A percentile compares a stretch with the other conserved stretches of the same genome.
phyloP scores from a whole-genome alignment of 1,140 invertebrate genomes.

The Globodera rostochiensis region DNA sequence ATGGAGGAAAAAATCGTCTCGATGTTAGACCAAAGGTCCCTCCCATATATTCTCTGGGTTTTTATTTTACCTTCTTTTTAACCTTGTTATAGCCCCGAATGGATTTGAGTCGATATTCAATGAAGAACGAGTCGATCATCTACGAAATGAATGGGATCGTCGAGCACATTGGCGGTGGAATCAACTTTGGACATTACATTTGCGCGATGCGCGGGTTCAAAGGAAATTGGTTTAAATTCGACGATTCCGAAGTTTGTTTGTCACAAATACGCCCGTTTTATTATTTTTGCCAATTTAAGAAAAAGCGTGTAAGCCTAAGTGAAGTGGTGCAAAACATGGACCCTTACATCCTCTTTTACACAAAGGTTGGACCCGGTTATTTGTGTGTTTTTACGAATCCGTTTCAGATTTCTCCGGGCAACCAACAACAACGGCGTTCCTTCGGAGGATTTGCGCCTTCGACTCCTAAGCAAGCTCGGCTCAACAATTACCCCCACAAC shows the following conservation, averaged over 20 bases:
- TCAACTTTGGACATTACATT: conserved; percentile 42
- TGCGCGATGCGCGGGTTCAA: conserved; percentile 42
- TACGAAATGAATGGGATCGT: conserved; percentile 40
- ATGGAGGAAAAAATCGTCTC: conserved; percentile 42
- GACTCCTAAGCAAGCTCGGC: conserved; percentile 9
- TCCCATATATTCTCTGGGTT: too few species aligned
- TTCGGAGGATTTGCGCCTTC: conserved; percentile 13
- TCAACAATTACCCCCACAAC: conserved; percentile 18
- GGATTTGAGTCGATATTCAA: conserved; percentile 29
- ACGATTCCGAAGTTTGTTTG: conserved; percentile 30
- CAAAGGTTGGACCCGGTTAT: conserved; percentile 15
- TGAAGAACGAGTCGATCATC: conserved; percentile 18
- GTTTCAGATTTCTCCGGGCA: conserved; percentile 3
- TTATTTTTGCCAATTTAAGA: conserved; percentile 13
- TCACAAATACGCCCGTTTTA: neutral
- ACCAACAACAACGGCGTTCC: conserved; percentile 10
- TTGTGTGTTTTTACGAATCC: neutral
- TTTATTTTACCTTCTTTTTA: too few species aligned
- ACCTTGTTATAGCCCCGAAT: neutral
- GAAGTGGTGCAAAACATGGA: conserved; percentile 24
- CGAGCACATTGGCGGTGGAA: conserved; percentile 38
- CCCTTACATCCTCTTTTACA: conserved; percentile 40
- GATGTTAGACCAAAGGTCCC: conserved; percentile 24
- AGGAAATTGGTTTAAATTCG: conserved; percentile 35
- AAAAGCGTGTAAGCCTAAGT: neutral